Evolutionary conservation across 2,113 vertebrate genomes (phyloP).

Genomic region (Hassar affinis): DNA sequence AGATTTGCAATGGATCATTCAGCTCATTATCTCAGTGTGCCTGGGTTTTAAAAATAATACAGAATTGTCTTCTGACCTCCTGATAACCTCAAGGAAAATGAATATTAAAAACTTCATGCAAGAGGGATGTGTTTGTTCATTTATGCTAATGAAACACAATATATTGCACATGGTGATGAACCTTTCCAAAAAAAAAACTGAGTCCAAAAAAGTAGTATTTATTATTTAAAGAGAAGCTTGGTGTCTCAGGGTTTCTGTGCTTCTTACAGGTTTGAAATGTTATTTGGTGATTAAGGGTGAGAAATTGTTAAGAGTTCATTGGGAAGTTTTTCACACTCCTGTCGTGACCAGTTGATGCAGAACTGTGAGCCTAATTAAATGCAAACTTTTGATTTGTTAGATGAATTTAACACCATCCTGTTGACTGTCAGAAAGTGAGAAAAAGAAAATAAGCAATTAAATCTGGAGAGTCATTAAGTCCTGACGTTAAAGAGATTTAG

Average conservation of each 20-base stretch:
- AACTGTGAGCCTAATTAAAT: slow-evolving; percentile 44
- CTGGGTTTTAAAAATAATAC: too few relatives aligned
- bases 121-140: not conserved
- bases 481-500: slow-evolving; percentile 39
- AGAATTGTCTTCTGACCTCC: not conserved
- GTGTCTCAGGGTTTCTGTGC: not conserved
- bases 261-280: not conserved
- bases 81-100: not conserved
- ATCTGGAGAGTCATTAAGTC: slow-evolving; percentile 14
- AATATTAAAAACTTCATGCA: not conserved
- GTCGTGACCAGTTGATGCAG: not conserved
- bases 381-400: not conserved
- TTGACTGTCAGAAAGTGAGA: not conserved
- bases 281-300: slow-evolving; percentile 2
- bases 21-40: not conserved
- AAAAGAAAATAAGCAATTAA: slow-evolving; percentile 5
- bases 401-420: not conserved
- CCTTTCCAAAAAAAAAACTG: too few relatives aligned
- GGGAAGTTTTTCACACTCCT: not conserved
- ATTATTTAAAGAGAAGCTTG: not conserved
- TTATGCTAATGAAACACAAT: not conserved
- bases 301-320: slow-evolving; percentile 53
- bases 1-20: not conserved
- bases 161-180: not conserved
- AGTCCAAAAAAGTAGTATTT: too few relatives aligned